phyloP scores from a whole-genome alignment of 2,888 invertebrate species.

The Platerodrilus igneus region DNA sequence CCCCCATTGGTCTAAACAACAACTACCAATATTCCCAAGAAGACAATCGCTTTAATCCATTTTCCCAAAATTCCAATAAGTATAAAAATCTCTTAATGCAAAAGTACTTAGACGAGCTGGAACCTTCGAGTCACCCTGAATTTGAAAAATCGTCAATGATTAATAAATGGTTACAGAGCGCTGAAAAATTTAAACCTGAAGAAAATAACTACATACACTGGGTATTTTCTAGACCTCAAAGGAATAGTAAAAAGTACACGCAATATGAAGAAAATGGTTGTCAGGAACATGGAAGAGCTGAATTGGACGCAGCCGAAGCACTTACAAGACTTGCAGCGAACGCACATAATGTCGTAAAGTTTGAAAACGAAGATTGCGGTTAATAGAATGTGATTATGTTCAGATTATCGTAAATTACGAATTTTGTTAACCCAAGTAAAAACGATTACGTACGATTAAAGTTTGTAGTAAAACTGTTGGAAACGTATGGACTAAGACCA shows the following conservation, averaged over 20 bases:
- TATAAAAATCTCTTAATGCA: constrained; percentile 59
- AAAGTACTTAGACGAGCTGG: constrained; percentile 48
- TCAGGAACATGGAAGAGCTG: constrained; percentile 60
- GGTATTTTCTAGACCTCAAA: constrained; percentile 43
- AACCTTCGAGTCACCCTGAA: constrained; percentile 27
- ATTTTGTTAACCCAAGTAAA: too few relatives aligned
- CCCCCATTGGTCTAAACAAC: constrained; percentile 36
- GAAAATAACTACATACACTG: constrained; percentile 68
- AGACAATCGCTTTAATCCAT: constrained; percentile 40
- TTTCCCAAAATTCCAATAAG: constrained; percentile 45
- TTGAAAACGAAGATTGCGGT: constrained; percentile 3
- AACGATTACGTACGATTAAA: too few relatives aligned
- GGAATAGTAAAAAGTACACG: constrained; percentile 18
- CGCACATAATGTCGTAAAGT: constrained; percentile 28
- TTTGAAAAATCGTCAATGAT: constrained; percentile 55
- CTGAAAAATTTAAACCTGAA: constrained; percentile 67
- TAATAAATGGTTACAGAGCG: constrained; percentile 72
- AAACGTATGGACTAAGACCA: too few relatives aligned
- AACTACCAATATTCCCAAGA: constrained; percentile 48
- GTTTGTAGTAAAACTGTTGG: too few relatives aligned
- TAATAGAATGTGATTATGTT: too few relatives aligned
- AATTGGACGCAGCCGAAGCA: constrained; percentile 72
- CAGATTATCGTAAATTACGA: too few relatives aligned
- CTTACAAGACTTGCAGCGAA: constrained; percentile 63
- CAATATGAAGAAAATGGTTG: constrained; percentile 23